Base-by-base conservation (phyloP, 1,140 invertebrate genomes). In the Aleiodes sp. region DNA sequence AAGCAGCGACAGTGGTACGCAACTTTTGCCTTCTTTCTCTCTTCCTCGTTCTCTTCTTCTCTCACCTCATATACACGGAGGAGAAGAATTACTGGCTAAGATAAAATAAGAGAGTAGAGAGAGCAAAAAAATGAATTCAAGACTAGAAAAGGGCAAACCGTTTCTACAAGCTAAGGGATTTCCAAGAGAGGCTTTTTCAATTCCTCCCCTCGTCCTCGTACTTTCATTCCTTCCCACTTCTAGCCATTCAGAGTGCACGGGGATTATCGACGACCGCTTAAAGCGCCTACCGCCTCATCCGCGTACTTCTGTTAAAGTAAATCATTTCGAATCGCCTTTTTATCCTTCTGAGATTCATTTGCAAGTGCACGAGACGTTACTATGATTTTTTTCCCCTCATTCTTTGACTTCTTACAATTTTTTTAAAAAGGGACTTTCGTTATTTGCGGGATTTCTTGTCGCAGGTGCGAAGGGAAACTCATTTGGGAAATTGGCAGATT, bases 41-140 rank as follows among this genome's bases (percentile, higher is more conserved):
- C 39, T 2, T 6, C 14, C n/a, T 7, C 39, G 14, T 16, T 7
- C 39, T 43, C 39, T 43, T 16, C 14, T 16, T 7, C 39, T 43
- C 39, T 43, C 39, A 43, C 39, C 39, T 43, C 39, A 43, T 43
- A 16, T n/a, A n/a, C n/a, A n/a, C 39, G 19, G 39, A 7, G 19
- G 19, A n/a, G 46, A 52, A 52, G 46, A 52, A 52, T 52, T 52
- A 52, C 46, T 9, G 46, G 7, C 4, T 10, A 10, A 10, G 16
- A 52, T 24, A 52, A 24, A 24, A 24, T 21, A 9, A 24, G 46
- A 24, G 46, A 12, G 16, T 43, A n/a, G n/a, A n/a, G n/a, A n/a
- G 39, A 43, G n/a, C 39, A 43, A 43, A 43, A 43, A 43, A 16
- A 43, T 43, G 46, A 52, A 52, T 52, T 52, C 46, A 21, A 16